Evolutionary conservation across 2,888 invertebrate genomes (phyloP).

Genomic region (Ecliptopera silaceata): DNA sequence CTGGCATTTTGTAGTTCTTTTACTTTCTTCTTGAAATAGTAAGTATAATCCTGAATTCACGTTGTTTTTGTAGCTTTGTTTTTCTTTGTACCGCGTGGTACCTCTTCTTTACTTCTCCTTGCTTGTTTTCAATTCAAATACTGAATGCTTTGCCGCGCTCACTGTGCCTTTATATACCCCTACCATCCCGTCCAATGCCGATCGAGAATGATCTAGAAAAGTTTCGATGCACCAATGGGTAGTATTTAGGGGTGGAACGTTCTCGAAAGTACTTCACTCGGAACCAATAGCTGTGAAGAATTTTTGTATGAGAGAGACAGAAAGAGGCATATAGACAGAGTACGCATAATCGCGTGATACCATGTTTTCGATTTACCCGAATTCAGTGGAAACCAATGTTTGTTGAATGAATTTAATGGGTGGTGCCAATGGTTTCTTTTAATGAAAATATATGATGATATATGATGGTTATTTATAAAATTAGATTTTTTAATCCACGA

Average conservation of each 20-base stretch:
- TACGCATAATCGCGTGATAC: conserved; percentile 31
- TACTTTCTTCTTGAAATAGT: conserved; percentile 22
- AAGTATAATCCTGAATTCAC: conserved; percentile 2
- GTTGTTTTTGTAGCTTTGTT: conserved; percentile 16
- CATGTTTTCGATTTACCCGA: conserved; percentile 37
- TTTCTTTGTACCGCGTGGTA: conserved; percentile 43
- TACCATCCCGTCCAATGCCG: conserved; percentile 47
- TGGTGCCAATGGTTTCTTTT: too few species aligned
- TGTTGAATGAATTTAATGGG: too few species aligned
- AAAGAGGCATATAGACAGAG: conserved; percentile 36
- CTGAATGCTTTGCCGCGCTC: conserved; percentile 64
- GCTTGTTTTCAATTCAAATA: conserved; percentile 65
- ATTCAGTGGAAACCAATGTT: conserved; percentile 3
- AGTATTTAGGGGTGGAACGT: conserved; percentile 41
- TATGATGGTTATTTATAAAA: too few species aligned
- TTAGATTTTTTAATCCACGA: too few species aligned
- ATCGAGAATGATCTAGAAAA: conserved; percentile 57
- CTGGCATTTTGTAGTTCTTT: conserved; percentile 58
- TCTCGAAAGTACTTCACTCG: conserved; percentile 44
- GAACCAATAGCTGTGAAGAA: conserved; percentile 45
- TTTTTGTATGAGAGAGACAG: conserved; percentile 37
- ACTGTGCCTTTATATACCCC: conserved; percentile 50
- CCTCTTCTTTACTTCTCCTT: conserved; percentile 46
- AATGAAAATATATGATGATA: neutral
- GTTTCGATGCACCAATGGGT: conserved; percentile 51